These are phyloP conservation scores for Phyto melanocephala DNA, from an alignment of 2,888 invertebrate species.

Conservation along the genomic window DNA sequence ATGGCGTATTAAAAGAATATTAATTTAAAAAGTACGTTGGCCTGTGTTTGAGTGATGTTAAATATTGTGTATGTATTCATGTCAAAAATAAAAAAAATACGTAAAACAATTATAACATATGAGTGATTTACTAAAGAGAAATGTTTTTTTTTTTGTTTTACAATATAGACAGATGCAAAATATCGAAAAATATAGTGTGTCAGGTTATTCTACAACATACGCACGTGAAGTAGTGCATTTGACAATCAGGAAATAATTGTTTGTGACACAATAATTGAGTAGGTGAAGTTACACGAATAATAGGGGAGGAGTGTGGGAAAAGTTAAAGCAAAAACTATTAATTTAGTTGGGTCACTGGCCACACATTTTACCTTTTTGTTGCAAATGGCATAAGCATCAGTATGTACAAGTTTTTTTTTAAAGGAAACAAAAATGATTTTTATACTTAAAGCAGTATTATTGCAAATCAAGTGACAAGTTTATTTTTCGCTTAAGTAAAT, in stretches of 20 bases:
- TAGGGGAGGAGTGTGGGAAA: no score
- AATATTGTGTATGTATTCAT: slow-evolving; percentile 5
- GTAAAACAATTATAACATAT: slow-evolving; percentile 35
- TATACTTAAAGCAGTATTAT: no score
- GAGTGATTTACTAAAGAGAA: slow-evolving; percentile 36
- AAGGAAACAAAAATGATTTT: no score
- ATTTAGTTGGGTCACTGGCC: no score
- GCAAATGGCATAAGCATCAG: no score
- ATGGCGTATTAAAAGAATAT: slow-evolving; percentile 1
- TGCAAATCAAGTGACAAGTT: no score
- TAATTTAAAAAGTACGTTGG: neutral
- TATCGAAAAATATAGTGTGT: neutral
- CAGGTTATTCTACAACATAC: neutral
- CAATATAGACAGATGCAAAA: neutral
- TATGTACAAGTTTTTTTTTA: no score
- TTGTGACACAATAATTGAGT: no score
- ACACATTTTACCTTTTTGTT: no score
- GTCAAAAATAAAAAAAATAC: neutral
- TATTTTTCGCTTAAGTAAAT: no score
- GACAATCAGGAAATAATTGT: neutral
- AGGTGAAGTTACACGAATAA: no score
- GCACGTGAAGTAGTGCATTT: neutral
- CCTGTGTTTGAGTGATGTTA: slow-evolving; percentile 29
- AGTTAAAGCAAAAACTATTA: no score
- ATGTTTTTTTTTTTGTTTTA: neutral